A percentile compares a stretch with the other conserved stretches of the same genome.
These are phyloP conservation scores for Misgurnus anguillicaudatus DNA, from an alignment of 2,113 vertebrate genomes.

Conservation along the genomic window DNA sequence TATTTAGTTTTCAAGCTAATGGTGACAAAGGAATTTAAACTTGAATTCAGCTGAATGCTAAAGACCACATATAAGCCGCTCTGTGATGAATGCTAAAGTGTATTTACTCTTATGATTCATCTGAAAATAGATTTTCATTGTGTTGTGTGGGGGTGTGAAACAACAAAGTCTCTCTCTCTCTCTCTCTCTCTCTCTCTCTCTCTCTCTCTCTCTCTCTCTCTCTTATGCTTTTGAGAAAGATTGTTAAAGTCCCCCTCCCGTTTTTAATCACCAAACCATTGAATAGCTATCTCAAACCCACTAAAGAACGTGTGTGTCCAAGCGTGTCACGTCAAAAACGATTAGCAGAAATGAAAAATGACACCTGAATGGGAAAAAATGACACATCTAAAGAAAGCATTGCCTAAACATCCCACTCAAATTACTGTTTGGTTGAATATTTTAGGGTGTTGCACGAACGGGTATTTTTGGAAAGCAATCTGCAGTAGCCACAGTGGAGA, in stretches of 20 bases:
- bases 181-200: too few species aligned
- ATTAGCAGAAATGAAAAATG: slow-evolving; percentile 65
- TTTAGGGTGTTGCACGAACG: slow-evolving; percentile 55
- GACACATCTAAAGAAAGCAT: slow-evolving; percentile 50
- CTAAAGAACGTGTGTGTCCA: slow-evolving; percentile 58
- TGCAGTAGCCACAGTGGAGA: slow-evolving; percentile 51
- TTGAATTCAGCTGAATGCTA: slow-evolving; percentile 12
- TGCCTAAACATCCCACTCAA: slow-evolving; percentile 57
- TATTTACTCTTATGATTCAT: slow-evolving; percentile 32
- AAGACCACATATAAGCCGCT: slow-evolving; percentile 10
- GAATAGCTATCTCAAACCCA: slow-evolving; percentile 63
- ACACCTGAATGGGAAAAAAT: slow-evolving; percentile 59
- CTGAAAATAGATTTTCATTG: slow-evolving; percentile 51
- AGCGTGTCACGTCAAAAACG: slow-evolving; percentile 62
- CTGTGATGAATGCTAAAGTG: slow-evolving; percentile 20
- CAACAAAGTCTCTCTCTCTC: slow-evolving; percentile 25
- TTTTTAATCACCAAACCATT: slow-evolving; percentile 42
- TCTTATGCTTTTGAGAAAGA: slow-evolving; percentile 62
- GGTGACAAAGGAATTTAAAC: slow-evolving; percentile 13
- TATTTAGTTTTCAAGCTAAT: slow-evolving; percentile 32
- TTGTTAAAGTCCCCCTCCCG: slow-evolving; percentile 50
- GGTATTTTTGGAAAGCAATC: slow-evolving; percentile 69
- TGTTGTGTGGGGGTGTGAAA: slow-evolving; percentile 39
- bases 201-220: too few species aligned
- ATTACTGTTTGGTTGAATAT: slow-evolving; percentile 58